Base-by-base conservation (phyloP, 2,888 invertebrate genomes). In the Eupsilia transversa region DNA sequence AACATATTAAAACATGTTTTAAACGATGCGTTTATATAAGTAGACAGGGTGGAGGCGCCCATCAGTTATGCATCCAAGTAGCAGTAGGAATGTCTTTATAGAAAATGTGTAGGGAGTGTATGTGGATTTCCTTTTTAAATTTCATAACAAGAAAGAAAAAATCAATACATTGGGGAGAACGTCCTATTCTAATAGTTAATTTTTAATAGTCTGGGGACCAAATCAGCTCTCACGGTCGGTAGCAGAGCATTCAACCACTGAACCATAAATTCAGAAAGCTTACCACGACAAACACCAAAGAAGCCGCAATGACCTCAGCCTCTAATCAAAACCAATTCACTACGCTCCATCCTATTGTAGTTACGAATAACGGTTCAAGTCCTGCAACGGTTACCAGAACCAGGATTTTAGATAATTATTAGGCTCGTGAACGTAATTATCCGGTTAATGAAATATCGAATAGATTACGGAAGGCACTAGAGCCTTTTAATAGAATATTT, bases 401-500 rank as follows among this genome's bases (percentile, higher is more conserved):
- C 68, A 81, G 86, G 84, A 81, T 72, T 72, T 68, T 59, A 79
- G 72, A 84, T 87, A 87, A 87, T 83, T 83, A 87, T 84, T 78
- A 76, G 74, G 70, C 71, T 68, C 54, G 71, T 66, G 79, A 85
- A 81, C 81, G 86, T 86, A 89, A 90, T 89, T 90, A 89, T 87
- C 87, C 86, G 81, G 83, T 72, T 90, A 88, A 89, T 90, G 85
- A 88, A 91, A 87, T 84, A 80, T 86, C 84, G 87, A 88, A 87
- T 87, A 85, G 84, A 88, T 88, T 83, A 83, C 85, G 80, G 75
- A 79, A 85, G 82, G 61, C 79, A 74, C 74, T 52, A 75, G 78
- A 79, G 64, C 49, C 38, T 74, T 69, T 72, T 87, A 79, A 86
- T 76, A 70, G 77, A 86, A 88, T 81, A 80, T 83, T 87, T 83